phyloP scores from a whole-genome alignment of 2,797 vertebrate species.

The Crenichthys baileyi region DNA sequence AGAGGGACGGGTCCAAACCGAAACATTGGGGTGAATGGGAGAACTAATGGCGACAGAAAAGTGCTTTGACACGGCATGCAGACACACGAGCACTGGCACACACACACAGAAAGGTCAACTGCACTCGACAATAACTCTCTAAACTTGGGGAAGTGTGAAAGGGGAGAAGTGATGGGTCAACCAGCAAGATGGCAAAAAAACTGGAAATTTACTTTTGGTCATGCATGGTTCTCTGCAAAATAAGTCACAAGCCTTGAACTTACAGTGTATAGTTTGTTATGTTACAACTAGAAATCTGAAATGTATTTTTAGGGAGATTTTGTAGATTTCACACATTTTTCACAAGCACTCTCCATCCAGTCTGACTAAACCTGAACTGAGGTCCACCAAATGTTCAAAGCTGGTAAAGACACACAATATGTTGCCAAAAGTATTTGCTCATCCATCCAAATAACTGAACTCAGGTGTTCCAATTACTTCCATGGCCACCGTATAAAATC shows the following conservation, averaged over 20 bases:
- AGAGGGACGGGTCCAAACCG: constrained; percentile 29
- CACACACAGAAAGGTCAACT: constrained; percentile 45
- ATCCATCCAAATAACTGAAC: too few species aligned
- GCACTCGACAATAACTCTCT: constrained; percentile 52
- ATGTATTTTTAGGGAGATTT: not conserved
- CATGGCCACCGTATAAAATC: too few species aligned
- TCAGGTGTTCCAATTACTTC: too few species aligned
- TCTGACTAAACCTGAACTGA: not conserved
- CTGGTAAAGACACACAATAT: not conserved
- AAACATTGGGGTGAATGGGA: constrained; percentile 29
- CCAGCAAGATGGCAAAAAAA: constrained; percentile 21
- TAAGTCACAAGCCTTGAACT: not conserved
- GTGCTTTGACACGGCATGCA: constrained; percentile 36
- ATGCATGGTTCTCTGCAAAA: not conserved
- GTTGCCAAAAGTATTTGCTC: too few species aligned
- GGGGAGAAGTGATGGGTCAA: constrained; percentile 23
- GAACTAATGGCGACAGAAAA: constrained; percentile 23
- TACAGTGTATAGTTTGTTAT: not conserved
- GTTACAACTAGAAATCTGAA: not conserved
- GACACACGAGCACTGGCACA: constrained; percentile 36
- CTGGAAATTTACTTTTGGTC: not conserved
- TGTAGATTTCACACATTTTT: not conserved
- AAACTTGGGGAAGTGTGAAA: constrained; percentile 50
- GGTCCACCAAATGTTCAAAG: not conserved
- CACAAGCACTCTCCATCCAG: not conserved